A percentile compares a stretch with the other conserved stretches of the same genome.
Conservation (phyloP, 2,113 vertebrate species). For the Himantopus leucocephalus region DNA sequence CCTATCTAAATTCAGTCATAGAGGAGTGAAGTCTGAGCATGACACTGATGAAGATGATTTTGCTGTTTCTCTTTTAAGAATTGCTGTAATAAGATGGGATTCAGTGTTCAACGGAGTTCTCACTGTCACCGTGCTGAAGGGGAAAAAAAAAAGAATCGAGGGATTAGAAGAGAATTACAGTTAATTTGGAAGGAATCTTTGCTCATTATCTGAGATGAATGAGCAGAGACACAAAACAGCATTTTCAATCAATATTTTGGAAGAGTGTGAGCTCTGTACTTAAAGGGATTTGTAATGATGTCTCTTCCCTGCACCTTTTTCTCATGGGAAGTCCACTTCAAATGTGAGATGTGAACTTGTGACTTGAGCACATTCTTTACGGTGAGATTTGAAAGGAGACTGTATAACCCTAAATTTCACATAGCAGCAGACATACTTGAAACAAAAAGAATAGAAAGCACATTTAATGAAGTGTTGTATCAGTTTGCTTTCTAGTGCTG, state of each 20-base stretch:
- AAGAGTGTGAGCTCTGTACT: not conserved
- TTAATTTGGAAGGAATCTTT: constrained; percentile 43
- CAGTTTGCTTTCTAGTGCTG: constrained; percentile 38
- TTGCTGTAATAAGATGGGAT: not conserved
- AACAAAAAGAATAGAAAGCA: constrained; percentile 42
- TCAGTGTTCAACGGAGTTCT: not conserved
- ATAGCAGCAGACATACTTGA: not conserved
- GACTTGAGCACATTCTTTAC: constrained; percentile 10
- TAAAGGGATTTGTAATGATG: not conserved
- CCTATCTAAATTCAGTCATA: not conserved
- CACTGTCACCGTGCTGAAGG: not conserved
- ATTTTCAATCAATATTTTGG: constrained; percentile 38
- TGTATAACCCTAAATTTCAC: constrained; percentile 7
- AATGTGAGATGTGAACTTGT: not conserved
- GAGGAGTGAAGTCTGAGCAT: not conserved
- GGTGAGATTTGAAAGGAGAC: not conserved
- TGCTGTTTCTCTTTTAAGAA: not conserved
- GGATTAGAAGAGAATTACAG: constrained; percentile 42
- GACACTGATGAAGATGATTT: not conserved
- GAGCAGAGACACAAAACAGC: not conserved
- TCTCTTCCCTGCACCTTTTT: constrained; percentile 38
- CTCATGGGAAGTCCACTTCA: constrained; percentile 7
- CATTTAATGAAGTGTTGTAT: constrained; percentile 41
- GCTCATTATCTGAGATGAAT: constrained; percentile 28
- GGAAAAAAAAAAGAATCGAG: not conserved